A percentile compares a stretch with the other conserved stretches of the same genome.
Evolutionary conservation across 2,797 vertebrate genomes (phyloP).

Genomic region (Synanceia verrucosa): DNA sequence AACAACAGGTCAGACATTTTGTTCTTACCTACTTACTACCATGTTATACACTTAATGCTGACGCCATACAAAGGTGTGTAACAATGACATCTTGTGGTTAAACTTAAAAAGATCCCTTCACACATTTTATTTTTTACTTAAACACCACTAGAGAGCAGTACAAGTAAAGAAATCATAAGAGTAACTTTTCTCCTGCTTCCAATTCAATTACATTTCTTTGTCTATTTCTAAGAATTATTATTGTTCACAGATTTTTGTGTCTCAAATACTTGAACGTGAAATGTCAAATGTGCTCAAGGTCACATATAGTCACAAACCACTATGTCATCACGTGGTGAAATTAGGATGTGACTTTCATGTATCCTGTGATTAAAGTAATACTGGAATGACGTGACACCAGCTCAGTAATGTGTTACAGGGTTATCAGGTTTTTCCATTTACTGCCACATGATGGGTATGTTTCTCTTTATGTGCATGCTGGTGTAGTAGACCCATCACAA

Average conservation of each 20-base stretch:
- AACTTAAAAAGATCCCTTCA: not conserved
- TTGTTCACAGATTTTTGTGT: not conserved
- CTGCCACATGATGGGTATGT: not conserved
- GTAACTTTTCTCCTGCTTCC: not conserved
- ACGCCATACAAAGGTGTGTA: not conserved
- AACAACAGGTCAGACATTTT: not conserved
- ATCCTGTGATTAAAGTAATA: not conserved
- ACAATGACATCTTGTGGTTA: not conserved
- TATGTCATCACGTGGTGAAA: no score
- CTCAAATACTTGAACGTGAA: not conserved
- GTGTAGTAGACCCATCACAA: not conserved
- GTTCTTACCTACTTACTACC: not conserved
- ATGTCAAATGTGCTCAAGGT: no score
- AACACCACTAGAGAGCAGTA: constrained; percentile 51
- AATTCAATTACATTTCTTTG: not conserved
- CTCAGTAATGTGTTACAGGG: constrained; percentile 13
- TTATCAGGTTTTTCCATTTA: not conserved
- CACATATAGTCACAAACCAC: not conserved
- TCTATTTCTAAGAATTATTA: not conserved
- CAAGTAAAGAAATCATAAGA: constrained; percentile 4
- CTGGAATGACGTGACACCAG: not conserved
- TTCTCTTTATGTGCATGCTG: not conserved
- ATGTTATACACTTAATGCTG: not conserved
- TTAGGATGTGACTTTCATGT: not conserved
- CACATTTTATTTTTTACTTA: not conserved